Conservation (phyloP, 2,888 invertebrate species). For the Euplagia quadripunctaria region DNA sequence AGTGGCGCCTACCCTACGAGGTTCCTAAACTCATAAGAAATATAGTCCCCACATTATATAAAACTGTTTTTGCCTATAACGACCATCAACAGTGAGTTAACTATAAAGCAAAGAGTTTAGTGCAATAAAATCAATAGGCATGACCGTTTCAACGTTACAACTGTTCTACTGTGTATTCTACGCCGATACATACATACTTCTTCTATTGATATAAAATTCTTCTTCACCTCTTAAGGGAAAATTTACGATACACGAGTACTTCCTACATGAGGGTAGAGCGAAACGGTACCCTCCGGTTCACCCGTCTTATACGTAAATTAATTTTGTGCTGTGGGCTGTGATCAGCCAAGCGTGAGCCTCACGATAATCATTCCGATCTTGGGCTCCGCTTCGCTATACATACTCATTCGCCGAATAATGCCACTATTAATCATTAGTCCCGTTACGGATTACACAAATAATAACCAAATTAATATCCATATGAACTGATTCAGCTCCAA, state of each 20-base stretch:
- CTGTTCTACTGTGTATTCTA: not conserved
- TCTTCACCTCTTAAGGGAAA: constrained; percentile 41
- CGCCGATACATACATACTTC: not conserved
- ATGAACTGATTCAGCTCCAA: constrained; percentile 44
- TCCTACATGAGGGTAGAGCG: constrained; percentile 25
- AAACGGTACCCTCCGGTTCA: constrained; percentile 36
- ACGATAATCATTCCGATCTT: constrained; percentile 80
- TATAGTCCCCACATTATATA: not conserved
- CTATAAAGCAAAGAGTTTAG: not conserved
- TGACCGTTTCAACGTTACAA: not conserved
- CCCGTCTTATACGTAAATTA: constrained; percentile 77
- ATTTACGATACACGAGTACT: constrained; percentile 45
- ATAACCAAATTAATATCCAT: constrained; percentile 46
- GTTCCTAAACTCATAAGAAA: not conserved
- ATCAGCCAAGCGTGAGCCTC: constrained; percentile 74
- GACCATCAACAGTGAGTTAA: not conserved
- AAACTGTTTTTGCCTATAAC: not conserved
- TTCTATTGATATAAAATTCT: constrained; percentile 13
- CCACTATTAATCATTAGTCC: constrained; percentile 71
- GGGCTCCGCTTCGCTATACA: constrained; percentile 51
- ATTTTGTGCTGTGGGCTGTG: constrained; percentile 79
- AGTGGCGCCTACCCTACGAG: not conserved
- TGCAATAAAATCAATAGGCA: not conserved
- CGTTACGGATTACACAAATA: constrained; percentile 48
- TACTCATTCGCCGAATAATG: constrained; percentile 67